These are phyloP conservation scores for Tanaodytes sp. DNA, from an alignment of 2,888 invertebrate species.

Conservation along the genomic window DNA sequence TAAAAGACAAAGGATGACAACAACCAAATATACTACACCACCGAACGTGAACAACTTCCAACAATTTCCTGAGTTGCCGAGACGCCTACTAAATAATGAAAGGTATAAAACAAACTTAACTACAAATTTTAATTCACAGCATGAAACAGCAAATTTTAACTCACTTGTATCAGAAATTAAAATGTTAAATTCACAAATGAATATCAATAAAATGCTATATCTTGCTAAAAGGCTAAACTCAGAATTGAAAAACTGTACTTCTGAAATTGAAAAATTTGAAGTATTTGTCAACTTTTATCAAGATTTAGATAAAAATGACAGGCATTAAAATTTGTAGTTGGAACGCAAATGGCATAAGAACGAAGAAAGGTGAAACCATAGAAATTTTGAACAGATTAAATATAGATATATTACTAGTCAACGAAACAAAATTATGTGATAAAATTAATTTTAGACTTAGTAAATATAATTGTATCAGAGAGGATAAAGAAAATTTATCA, in stretches of 20 bases:
- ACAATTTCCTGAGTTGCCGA: too few relatives aligned
- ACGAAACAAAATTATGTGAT: conserved; percentile 21
- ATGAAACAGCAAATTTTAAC: too few relatives aligned
- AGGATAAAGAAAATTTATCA: conserved; percentile 36
- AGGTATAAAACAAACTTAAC: too few relatives aligned
- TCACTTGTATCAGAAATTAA: conserved; percentile 20
- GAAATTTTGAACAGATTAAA: conserved; percentile 2
- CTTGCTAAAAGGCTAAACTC: conserved; percentile 23
- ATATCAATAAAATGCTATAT: conserved; percentile 32
- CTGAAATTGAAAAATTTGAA: conserved; percentile 36
- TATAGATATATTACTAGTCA: conserved; percentile 17
- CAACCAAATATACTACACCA: too few relatives aligned
- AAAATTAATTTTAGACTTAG: conserved; percentile 47
- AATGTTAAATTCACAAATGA: conserved; percentile 10
- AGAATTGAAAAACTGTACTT: conserved; percentile 12
- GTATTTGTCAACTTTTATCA: conserved; percentile 45
- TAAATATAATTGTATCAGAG: conserved; percentile 49
- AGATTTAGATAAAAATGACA: conserved; percentile 34
- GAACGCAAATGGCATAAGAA: conserved; percentile 55
- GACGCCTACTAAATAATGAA: too few relatives aligned
- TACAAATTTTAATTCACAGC: too few relatives aligned
- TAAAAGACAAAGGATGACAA: too few relatives aligned
- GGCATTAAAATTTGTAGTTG: conserved; percentile 51
- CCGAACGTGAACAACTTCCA: too few relatives aligned
- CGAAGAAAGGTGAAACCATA: conserved; percentile 23